Conservation (phyloP, 2,113 vertebrate genomes). For the Acanthochromis polyacanthus region DNA sequence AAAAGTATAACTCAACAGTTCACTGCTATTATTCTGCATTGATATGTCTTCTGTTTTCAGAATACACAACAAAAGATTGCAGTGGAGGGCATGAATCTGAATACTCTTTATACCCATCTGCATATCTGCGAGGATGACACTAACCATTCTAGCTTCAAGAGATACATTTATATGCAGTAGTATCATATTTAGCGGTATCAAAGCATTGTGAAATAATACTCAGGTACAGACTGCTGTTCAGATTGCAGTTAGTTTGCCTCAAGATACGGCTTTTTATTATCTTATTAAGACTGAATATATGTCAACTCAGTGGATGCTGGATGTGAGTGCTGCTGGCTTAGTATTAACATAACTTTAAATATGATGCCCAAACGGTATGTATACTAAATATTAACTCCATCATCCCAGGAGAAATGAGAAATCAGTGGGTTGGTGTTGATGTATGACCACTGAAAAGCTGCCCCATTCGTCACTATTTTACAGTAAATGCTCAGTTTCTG, state of each 20-base stretch:
- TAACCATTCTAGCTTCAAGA: neutral
- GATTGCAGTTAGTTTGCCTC: no score
- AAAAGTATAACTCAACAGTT: neutral
- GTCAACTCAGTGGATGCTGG: neutral
- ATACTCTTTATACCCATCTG: no score
- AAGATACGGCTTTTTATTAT: neutral
- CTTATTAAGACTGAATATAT: neutral
- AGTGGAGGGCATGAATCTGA: neutral
- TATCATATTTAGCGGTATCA: neutral
- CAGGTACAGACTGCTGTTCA: no score
- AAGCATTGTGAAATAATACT: no score
- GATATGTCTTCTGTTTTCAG: neutral
- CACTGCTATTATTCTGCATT: neutral
- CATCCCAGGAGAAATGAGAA: constrained; percentile 87
- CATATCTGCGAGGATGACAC: neutral
- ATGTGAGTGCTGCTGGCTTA: neutral
- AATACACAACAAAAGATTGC: neutral
- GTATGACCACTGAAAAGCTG: constrained; percentile 88
- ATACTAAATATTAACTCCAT: constrained; percentile 87
- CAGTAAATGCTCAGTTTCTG: constrained; percentile 94
- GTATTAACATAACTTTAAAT: constrained; percentile 67
- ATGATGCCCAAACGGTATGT: neutral
- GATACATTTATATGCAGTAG: neutral
- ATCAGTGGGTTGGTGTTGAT: constrained; percentile 90
- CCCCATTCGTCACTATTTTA: constrained; percentile 95